Percentiles rank a stretch among this genome's conserved stretches.
phyloP scores from a whole-genome alignment of 1,140 invertebrate genomes.

The Tetranychus cinnabarinus region DNA sequence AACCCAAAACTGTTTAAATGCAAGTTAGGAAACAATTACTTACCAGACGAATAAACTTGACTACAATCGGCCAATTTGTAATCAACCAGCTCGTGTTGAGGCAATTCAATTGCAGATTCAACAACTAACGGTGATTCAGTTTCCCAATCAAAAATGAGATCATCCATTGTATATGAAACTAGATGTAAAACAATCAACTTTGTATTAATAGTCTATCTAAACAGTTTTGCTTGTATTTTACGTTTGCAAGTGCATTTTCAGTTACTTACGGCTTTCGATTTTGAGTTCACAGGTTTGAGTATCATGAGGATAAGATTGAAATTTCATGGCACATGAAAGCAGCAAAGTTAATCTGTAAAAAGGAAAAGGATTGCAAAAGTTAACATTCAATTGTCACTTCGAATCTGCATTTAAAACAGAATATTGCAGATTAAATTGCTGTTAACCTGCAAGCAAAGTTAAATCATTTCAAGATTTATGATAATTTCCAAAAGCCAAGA shows the following conservation, averaged over 20 bases:
- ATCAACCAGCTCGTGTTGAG: conserved; percentile 19
- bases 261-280: conserved; percentile 20
- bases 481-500: no score
- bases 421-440: no score
- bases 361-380: neutral
- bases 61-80: conserved; percentile 20
- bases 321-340: conserved; percentile 74
- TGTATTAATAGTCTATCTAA: no score
- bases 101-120: conserved; percentile 20
- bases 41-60: conserved; percentile 22
- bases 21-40: neutral
- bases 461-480: no score
- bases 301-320: conserved; percentile 55
- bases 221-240: no score
- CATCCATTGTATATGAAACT: conserved; percentile 23
- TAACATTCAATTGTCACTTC: no score
- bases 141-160: conserved; percentile 22
- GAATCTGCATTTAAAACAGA: no score
- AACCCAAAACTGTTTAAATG: no score
- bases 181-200: conserved; percentile 3
- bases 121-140: conserved; percentile 19
- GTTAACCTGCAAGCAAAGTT: no score
- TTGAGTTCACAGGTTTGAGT: conserved; percentile 19
- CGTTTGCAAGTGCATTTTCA: no score
- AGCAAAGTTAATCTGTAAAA: conserved; percentile 46